Conservation (phyloP, 2,888 invertebrate genomes). For the Trachelus tabidus region DNA sequence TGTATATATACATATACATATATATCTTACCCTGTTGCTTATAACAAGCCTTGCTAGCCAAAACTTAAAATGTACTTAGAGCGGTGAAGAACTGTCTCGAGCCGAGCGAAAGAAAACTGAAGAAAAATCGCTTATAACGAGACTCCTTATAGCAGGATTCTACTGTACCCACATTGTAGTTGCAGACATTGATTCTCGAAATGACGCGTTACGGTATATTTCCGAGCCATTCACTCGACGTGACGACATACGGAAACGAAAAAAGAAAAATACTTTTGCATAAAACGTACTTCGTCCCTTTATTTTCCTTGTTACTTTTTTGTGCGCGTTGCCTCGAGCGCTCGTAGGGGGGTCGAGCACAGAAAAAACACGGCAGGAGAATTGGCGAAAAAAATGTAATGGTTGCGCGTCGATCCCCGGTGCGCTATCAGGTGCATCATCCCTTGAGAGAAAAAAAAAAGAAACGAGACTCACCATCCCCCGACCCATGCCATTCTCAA, state of each 20-base stretch:
- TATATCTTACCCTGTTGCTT: too few species aligned
- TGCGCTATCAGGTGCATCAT: background rate
- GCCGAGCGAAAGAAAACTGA: too few species aligned
- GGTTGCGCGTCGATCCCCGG: background rate
- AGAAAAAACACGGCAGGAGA: background rate
- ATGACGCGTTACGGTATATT: background rate
- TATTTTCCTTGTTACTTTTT: background rate
- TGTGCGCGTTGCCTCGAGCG: background rate
- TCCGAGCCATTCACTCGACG: background rate
- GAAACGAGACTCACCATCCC: slow-evolving; percentile 10
- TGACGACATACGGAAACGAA: background rate
- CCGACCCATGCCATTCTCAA: slow-evolving; percentile 1
- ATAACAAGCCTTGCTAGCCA: too few species aligned
- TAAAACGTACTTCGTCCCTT: background rate
- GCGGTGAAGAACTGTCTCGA: too few species aligned
- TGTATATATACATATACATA: too few species aligned
- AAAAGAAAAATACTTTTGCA: background rate
- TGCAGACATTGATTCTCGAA: background rate
- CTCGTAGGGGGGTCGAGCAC: background rate
- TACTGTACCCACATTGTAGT: background rate
- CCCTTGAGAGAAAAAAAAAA: background rate
- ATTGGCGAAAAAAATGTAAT: background rate
- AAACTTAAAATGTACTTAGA: too few species aligned
- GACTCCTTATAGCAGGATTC: too few species aligned
- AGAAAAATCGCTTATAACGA: too few species aligned